A percentile compares a stretch with the other conserved stretches of the same genome.
Conservation (phyloP, 2,888 invertebrate species). For the Luperina testacea region DNA sequence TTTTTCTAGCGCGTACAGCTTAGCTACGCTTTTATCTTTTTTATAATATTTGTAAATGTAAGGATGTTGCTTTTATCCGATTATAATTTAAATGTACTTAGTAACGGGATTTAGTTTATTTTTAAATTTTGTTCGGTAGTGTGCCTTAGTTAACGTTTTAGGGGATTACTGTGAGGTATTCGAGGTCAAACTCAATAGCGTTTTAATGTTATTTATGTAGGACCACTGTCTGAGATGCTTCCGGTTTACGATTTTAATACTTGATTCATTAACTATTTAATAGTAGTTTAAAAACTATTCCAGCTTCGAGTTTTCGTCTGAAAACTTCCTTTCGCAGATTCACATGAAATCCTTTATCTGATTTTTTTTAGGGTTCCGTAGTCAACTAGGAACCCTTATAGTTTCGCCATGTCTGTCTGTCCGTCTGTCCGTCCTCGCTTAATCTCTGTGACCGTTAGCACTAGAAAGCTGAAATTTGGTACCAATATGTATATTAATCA, state of each 20-base stretch:
- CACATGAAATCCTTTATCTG: not conserved
- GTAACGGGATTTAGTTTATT: conserved; percentile 24
- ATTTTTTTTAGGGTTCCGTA: too few species aligned
- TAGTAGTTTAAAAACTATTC: not conserved
- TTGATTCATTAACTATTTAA: not conserved
- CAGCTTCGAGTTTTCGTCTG: not conserved
- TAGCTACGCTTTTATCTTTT: conserved; percentile 32
- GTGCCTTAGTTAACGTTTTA: not conserved
- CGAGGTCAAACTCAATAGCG: not conserved
- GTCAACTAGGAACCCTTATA: too few species aligned
- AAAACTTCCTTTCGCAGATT: not conserved
- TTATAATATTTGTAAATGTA: conserved; percentile 44
- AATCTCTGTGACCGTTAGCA: too few species aligned
- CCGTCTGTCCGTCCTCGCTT: too few species aligned
- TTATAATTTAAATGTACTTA: conserved; percentile 51
- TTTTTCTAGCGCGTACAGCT: conserved; percentile 30
- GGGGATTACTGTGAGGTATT: not conserved
- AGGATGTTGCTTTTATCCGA: conserved; percentile 45
- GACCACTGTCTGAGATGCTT: not conserved
- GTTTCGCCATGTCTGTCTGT: too few species aligned
- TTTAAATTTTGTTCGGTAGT: conserved; percentile 1
- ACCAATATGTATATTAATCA: too few species aligned
- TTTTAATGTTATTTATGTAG: not conserved
- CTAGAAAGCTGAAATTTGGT: too few species aligned
- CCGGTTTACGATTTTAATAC: not conserved